Base-by-base conservation (phyloP, 23 tunicate genomes). In the Botrylloides violaceus region DNA sequence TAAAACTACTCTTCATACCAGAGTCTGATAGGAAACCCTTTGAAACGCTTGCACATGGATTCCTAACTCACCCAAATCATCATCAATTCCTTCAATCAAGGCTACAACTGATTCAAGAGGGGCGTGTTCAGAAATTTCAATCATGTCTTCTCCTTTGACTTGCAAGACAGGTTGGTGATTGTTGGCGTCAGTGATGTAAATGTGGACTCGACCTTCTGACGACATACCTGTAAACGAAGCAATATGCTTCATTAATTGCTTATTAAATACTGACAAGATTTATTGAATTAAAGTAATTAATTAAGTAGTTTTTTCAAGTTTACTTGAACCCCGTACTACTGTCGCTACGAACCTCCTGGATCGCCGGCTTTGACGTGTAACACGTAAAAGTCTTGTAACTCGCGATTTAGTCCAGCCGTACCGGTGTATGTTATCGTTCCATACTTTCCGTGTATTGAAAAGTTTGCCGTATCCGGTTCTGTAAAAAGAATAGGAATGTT, bases 141-240 rank as follows among this genome's bases (percentile, higher is more conserved):
- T 36, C 21, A 78, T 33, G 6, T 34, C 43, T 3, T 27, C 29
- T 20, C 5, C 36, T 2, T n/a, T 26, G 1, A 34, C 49, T 2
- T 36, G 30, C 49, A 90, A 83, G 28, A 71, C 43, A 2, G 97
- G 97, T n/a, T 80, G 28, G 49, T 90, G 83, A 43, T 90, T 84
- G 43, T 90, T 83, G 73, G 63, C 64, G 76, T 90, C 90, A 26
- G 24, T 66, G n/a, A 90, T 66, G 31, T 28, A 36, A 32, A 75
- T 34, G 65, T 26, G 29, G 9, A 72, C 65, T 7, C 48, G 24
- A 21, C 22, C 65, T 0, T 29, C 65, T 12, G 65, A 56, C 34
- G 19, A 55, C 29, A 57, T 49, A 31, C 65, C 65, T 57, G 36
- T n/a, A 72, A 55, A 30, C 1, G 50, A n/a, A n/a, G n/a, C n/a